phyloP scores from a whole-genome alignment of 2,797 vertebrate genomes.

The Chiroxiphia lanceolata region DNA sequence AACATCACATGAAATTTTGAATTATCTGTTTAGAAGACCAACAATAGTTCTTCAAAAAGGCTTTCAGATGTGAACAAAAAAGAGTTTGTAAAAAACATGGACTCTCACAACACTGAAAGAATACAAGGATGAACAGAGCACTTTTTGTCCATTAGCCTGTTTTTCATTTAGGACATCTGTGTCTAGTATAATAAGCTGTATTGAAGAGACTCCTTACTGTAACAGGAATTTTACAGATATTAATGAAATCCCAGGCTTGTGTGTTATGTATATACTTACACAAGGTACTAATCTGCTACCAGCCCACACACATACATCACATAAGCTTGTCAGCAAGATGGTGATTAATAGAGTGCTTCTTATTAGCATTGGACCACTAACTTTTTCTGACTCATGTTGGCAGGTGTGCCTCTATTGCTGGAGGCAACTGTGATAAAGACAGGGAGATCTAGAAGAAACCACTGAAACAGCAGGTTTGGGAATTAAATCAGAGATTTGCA shows the following conservation, averaged over 20 bases:
- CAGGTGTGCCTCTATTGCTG: not conserved
- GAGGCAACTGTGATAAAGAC: not conserved
- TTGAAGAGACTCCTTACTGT: not conserved
- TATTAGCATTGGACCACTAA: not conserved
- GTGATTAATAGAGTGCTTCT: slow-evolving; percentile 6
- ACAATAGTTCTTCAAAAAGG: not conserved
- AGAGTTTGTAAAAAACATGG: slow-evolving; percentile 4
- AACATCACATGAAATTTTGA: not conserved
- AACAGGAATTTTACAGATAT: not conserved
- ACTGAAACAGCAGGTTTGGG: not conserved
- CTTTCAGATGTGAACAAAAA: slow-evolving; percentile 9
- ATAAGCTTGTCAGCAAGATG: not conserved
- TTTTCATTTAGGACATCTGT: slow-evolving; percentile 28
- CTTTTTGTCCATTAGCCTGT: not conserved
- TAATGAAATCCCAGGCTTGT: not conserved
- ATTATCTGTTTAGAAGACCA: not conserved
- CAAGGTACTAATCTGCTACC: not conserved
- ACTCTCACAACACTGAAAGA: not conserved
- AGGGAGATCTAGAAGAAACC: not conserved
- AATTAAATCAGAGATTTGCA: not conserved
- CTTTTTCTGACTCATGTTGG: slow-evolving; percentile 39
- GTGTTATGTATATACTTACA: not conserved
- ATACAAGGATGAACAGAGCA: not conserved
- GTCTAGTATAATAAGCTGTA: not conserved
- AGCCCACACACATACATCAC: not conserved